A percentile compares a stretch with the other conserved stretches of the same genome.
Conservation (phyloP, 2,797 vertebrate genomes). For the Cirrhinus mrigala region DNA sequence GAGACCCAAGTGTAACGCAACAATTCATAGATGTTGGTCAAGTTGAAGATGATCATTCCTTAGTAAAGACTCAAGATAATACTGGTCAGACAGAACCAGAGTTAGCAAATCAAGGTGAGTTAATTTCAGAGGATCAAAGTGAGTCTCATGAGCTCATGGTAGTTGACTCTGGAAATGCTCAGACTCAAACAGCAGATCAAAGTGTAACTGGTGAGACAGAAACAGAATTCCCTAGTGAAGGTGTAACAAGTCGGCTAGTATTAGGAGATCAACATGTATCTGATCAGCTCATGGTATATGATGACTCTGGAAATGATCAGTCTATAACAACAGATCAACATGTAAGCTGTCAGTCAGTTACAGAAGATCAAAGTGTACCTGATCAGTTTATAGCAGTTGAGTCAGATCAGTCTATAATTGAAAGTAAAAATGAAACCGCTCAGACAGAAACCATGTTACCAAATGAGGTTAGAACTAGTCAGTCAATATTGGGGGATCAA, state of each 20-base stretch:
- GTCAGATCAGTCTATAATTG: constrained; percentile 13
- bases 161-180: constrained; percentile 20
- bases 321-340: background rate
- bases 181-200: background rate
- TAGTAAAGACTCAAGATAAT: background rate
- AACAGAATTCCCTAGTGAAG: background rate
- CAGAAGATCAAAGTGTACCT: constrained; percentile 43
- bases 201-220: background rate
- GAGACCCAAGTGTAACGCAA: background rate
- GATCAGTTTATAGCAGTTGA: constrained; percentile 27
- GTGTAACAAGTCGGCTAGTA: background rate
- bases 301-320: background rate
- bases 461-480: constrained; percentile 8
- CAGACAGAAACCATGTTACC: constrained; percentile 16
- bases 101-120: background rate
- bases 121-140: constrained; percentile 7
- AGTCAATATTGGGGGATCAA: constrained; percentile 13
- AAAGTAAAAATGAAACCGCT: background rate
- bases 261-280: background rate
- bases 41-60: background rate
- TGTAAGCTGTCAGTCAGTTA: constrained; percentile 16
- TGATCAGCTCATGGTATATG: constrained; percentile 1
- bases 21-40: background rate
- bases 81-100: background rate
- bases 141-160: constrained; percentile 1